Conservation (phyloP, 1,140 invertebrate genomes). For the Hyposmocoma kahamanoa region DNA sequence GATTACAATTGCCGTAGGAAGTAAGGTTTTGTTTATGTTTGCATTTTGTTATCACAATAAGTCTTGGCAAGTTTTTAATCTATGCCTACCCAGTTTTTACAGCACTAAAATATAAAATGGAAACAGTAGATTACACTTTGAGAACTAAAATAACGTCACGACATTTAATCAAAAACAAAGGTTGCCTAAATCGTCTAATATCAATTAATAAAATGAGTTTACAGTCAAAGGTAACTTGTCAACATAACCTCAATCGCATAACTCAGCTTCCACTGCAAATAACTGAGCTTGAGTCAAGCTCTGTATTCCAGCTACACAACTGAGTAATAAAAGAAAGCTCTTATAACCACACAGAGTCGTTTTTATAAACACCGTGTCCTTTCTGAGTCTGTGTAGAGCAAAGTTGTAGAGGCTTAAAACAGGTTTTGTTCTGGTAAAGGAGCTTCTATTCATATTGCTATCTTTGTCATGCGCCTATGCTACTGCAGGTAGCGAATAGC, state of each 20-base stretch:
- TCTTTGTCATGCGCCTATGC: slow-evolving; percentile 35
- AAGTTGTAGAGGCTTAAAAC: slow-evolving; percentile 37
- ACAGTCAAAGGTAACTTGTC: slow-evolving; percentile 26
- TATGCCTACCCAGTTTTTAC: too few species aligned
- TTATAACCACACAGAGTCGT: slow-evolving; percentile 8
- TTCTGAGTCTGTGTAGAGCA: slow-evolving; percentile 11
- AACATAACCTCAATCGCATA: slow-evolving; percentile 57
- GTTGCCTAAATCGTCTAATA: too few species aligned
- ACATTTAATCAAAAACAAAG: too few species aligned
- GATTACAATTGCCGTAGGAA: too few species aligned
- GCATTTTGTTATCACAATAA: too few species aligned
- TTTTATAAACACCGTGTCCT: slow-evolving; percentile 4
- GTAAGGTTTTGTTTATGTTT: too few species aligned
- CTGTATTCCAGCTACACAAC: not conserved
- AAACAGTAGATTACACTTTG: too few species aligned
- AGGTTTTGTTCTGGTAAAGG: slow-evolving; percentile 46
- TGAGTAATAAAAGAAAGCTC: not conserved
- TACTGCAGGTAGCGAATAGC: not conserved
- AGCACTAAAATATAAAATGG: too few species aligned
- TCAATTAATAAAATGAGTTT: too few species aligned
- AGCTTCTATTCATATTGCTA: slow-evolving; percentile 33
- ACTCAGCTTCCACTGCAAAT: slow-evolving; percentile 25
- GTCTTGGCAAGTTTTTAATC: too few species aligned
- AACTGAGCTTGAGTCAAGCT: not conserved
- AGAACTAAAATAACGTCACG: too few species aligned